These are phyloP conservation scores for Drosophila mimica DNA, from an alignment of 2,888 invertebrate genomes.

Conservation along the genomic window DNA sequence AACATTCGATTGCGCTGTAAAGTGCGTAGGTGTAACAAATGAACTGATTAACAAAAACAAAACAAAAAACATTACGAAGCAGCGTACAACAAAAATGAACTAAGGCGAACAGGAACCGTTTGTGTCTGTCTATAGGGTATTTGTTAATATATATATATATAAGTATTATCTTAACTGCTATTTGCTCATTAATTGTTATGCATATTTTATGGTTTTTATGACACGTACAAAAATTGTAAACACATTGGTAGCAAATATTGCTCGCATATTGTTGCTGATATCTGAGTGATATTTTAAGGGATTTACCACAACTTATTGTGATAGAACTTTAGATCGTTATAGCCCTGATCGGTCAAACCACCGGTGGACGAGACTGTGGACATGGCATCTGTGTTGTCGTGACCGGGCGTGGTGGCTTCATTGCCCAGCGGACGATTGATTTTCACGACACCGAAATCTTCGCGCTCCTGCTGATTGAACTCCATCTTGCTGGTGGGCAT, in stretches of 20 bases:
- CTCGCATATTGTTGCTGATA: slow-evolving; percentile 26
- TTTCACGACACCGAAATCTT: slow-evolving; percentile 84
- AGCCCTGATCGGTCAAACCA: slow-evolving; percentile 88
- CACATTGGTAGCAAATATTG: slow-evolving; percentile 45
- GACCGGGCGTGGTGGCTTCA: slow-evolving; percentile 65
- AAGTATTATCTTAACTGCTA: slow-evolving; percentile 53
- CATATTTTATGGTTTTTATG: slow-evolving; percentile 37
- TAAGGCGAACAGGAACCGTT: slow-evolving; percentile 67
- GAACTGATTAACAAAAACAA: slow-evolving; percentile 71
- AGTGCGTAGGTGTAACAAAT: slow-evolving; percentile 75
- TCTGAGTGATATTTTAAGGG: neutral
- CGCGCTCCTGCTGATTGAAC: slow-evolving; percentile 83
- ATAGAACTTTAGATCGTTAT: slow-evolving; percentile 91
- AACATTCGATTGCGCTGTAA: slow-evolving; percentile 53
- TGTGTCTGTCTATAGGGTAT: slow-evolving; percentile 30
- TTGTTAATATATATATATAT: slow-evolving; percentile 35
- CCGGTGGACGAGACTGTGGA: slow-evolving; percentile 83
- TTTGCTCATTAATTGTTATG: slow-evolving; percentile 49
- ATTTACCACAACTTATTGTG: slow-evolving; percentile 91
- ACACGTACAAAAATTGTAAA: slow-evolving; percentile 63
- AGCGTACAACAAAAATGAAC: slow-evolving; percentile 59
- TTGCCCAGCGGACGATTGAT: slow-evolving; percentile 82
- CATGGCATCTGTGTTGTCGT: slow-evolving; percentile 82
- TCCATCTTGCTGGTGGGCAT: slow-evolving; percentile 85
- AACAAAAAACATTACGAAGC: slow-evolving; percentile 43